Base-by-base conservation (phyloP, 2,888 invertebrate genomes). In the Polydrusus pterygomalis region DNA sequence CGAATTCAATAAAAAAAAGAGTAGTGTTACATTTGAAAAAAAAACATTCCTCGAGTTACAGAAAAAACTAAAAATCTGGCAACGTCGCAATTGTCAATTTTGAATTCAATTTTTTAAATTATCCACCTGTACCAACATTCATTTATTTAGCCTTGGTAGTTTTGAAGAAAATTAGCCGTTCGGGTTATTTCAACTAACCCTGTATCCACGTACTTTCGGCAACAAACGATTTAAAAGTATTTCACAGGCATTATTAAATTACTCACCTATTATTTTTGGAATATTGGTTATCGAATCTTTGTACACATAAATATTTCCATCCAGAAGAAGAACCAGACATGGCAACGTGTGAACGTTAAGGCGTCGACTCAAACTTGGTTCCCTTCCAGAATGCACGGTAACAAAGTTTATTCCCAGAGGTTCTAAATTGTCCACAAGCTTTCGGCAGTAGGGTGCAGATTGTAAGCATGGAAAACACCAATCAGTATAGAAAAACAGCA, bases 401-500 rank as follows among this genome's bases (percentile, higher is more conserved):
- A 70, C 70, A 62, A 78, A 70, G 65, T 73, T 51, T 20, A 75
- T 78, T 18, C 98, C 98, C 47, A 94, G 86, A 0, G 95, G 95
- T 85, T 96, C 95, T 70, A 98, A 88, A 56, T 97, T 95, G 82
- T 96, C 95, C 51, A 96, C 93, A 67, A 98, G 89, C 78, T 95
- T 92, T 64, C 95, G 91, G 92, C 97, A 96, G 10, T 95, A 91
- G 0, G 94, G 94, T 60, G 97, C 96, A n/a, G 95, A 93, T 83
- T 93, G 94, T 78, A 96, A 92, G 86, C 98, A 98, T 63, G 95
- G 93, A 87, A 97, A 96, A 86, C 98, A 98, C 95, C 96, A 97
- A 87, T 98, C 97, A 8, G 96, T 94, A 88, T 97, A 98, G 87
- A 97, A 96, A 81, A 98, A 92, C 63, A 98, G 91, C 73, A 98